Evolutionary conservation across 2,797 vertebrate genomes (phyloP), one percentile per base, ranked within the genome.

Genomic region (Sebastes diploproa): DNA sequence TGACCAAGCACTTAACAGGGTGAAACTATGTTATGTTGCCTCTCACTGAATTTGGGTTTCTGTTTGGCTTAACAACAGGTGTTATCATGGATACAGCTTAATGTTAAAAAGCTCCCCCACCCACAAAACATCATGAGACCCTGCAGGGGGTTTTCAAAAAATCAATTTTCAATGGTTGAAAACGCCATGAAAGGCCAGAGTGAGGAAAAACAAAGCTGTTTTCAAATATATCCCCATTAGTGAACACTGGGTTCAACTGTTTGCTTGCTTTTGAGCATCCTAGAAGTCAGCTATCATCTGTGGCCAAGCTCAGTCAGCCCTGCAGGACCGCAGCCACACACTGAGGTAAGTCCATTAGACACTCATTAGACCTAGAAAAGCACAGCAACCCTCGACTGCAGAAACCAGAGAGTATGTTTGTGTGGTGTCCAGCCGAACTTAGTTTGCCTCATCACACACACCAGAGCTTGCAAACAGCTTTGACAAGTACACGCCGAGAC

Each of bases 401-500:
- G 50, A 81, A 75, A 73, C 13, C 69, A 38, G 64, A 32, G 20
- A 50, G 50, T 58, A 52, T 72, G 72, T 75, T 72, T 83, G 87
- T 80, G 66, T 73, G 58, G 71, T 59, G 74, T 84, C 75, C 80
- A 84, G 88, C 80, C 66, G 54, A 78, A 90, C 83, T 80, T 30
- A 64, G 67, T 74, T 89, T 77, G 58, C 63, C 78, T 88, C 84
- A 84, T 83, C 81, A 87, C 85, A 84, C 82, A 84, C 81, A 84
- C 78, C 79, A 79, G 85, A 83, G 78, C 29, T 78, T 71, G 80
- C 81, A 84, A 91, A 86, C 82, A 87, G 85, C 81, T 81, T 88
- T 87, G 82, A 91, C 89, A 88, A 86, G 82, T 65, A 83, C 88
- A 85, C 14, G 72, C 67, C 80, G 80, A 84, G 78, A 86, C 82